phyloP scores from a whole-genome alignment of 2,888 invertebrate species.

The Dromius quadrimaculatus region DNA sequence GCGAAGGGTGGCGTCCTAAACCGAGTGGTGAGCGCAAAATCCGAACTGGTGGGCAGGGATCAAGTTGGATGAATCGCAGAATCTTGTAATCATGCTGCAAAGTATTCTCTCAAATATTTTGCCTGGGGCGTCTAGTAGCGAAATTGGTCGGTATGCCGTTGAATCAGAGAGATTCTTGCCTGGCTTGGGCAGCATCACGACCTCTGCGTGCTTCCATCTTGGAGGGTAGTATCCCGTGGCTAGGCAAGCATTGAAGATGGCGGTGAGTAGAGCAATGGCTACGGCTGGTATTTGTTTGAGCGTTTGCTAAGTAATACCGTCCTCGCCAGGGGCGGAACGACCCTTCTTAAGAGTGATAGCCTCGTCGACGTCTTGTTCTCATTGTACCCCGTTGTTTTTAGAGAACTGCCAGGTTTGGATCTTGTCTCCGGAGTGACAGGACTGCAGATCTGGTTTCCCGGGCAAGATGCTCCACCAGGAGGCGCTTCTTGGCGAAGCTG shows the following conservation, averaged over 20 bases:
- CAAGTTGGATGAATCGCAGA: not conserved
- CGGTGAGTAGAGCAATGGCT: not conserved
- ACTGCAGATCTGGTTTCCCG: not conserved
- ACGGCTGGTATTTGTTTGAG: not conserved
- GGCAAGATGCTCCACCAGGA: not conserved
- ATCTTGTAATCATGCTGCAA: not conserved
- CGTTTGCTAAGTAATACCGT: not conserved
- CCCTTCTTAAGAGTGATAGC: no score
- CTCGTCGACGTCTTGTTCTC: no score
- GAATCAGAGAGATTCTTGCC: not conserved
- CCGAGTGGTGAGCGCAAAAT: not conserved
- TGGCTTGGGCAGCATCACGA: not conserved
- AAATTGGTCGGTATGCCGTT: conserved; percentile 1
- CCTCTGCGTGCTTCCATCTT: not conserved
- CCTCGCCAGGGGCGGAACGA: not conserved
- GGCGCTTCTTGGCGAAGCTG: not conserved
- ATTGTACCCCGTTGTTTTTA: not conserved
- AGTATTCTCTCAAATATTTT: not conserved
- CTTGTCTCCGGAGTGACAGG: not conserved
- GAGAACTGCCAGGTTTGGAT: not conserved
- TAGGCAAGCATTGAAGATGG: not conserved
- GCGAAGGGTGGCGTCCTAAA: not conserved
- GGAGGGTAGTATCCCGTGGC: not conserved
- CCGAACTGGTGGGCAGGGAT: not conserved
- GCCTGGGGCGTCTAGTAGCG: not conserved